Conservation (phyloP, 2,888 invertebrate genomes). For the Limenitis arthemis region DNA sequence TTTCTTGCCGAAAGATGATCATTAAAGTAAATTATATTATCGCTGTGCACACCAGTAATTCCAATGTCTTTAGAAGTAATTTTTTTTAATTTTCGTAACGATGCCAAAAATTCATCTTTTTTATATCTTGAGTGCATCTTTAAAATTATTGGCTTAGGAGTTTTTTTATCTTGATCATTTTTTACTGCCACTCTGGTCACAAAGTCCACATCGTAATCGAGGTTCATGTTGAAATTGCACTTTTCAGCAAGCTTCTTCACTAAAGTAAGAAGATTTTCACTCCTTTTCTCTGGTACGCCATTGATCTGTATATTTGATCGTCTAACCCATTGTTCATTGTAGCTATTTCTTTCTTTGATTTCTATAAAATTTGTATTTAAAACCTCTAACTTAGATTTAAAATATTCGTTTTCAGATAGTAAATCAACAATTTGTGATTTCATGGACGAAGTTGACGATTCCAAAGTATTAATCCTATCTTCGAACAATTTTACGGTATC, state of each 20-base stretch:
- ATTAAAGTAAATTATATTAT: too few relatives aligned
- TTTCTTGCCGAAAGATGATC: not conserved
- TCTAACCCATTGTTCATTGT: conserved; percentile 2
- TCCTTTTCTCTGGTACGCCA: not conserved
- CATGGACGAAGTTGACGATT: too few relatives aligned
- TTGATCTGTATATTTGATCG: conserved; percentile 3
- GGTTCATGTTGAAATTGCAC: not conserved
- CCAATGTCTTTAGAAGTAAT: too few relatives aligned
- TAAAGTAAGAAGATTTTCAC: not conserved
- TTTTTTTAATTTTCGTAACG: not conserved
- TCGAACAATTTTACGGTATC: too few relatives aligned
- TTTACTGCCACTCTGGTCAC: too few relatives aligned
- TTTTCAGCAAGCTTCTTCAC: not conserved
- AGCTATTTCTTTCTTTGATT: not conserved
- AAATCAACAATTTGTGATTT: too few relatives aligned
- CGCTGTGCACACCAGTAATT: too few relatives aligned
- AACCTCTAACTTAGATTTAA: not conserved
- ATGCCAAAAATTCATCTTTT: conserved; percentile 5
- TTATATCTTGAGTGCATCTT: not conserved
- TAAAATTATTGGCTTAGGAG: too few relatives aligned
- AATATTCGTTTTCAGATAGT: not conserved
- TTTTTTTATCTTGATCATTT: too few relatives aligned
- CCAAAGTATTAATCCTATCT: too few relatives aligned
- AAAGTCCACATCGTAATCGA: too few relatives aligned
- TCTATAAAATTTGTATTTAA: not conserved